A percentile compares a stretch with the other conserved stretches of the same genome.
These are phyloP conservation scores for Pipa parva DNA, from an alignment of 2,113 vertebrate genomes.

Conservation along the genomic window DNA sequence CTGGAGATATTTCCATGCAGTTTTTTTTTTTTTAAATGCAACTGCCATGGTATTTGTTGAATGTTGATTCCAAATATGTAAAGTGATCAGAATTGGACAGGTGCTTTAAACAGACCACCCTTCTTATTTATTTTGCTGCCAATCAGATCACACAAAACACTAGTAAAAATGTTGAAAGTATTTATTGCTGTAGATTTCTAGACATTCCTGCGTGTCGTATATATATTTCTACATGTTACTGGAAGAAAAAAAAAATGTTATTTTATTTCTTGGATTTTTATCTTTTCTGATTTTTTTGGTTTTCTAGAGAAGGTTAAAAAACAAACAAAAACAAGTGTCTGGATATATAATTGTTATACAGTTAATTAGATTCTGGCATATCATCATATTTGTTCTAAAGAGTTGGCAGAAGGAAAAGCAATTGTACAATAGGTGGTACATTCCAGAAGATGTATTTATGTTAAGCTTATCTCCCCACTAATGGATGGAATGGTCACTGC, in stretches of 20 bases:
- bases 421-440: too few relatives aligned
- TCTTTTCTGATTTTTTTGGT: constrained; percentile 1
- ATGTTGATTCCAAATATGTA: constrained; percentile 54
- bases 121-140: constrained; percentile 59
- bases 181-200: constrained; percentile 50
- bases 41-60: constrained; percentile 51
- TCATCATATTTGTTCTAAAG: too few relatives aligned
- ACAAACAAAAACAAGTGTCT: too few relatives aligned
- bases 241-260: neutral
- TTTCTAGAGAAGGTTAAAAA: neutral
- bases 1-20: constrained; percentile 51
- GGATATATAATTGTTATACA: too few relatives aligned
- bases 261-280: neutral
- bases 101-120: constrained; percentile 59
- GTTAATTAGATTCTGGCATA: too few relatives aligned
- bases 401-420: too few relatives aligned
- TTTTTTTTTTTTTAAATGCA: constrained; percentile 55
- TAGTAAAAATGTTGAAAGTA: constrained; percentile 42
- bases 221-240: constrained; percentile 31
- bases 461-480: too few relatives aligned
- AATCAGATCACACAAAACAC: constrained; percentile 52
- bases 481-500: too few relatives aligned
- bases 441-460: too few relatives aligned
- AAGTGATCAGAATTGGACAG: constrained; percentile 54
- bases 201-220: constrained; percentile 31